phyloP scores from a whole-genome alignment of 2,113 vertebrate species.

The Ondatra zibethicus region DNA sequence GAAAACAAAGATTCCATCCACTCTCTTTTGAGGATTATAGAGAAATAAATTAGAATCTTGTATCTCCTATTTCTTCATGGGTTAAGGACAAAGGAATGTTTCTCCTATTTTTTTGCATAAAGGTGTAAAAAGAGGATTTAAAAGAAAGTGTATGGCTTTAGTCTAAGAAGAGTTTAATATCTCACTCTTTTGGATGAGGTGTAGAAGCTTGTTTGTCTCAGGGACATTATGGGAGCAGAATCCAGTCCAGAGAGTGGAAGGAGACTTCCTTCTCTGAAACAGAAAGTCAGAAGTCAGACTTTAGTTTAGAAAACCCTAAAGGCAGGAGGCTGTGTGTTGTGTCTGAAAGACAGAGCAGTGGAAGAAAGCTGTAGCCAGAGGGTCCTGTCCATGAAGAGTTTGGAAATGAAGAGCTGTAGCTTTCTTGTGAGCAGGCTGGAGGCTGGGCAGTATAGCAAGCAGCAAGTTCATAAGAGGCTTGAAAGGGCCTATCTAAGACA shows the following conservation, averaged over 20 bases:
- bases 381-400: not conserved
- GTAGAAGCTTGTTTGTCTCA: not conserved
- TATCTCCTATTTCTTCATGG: not conserved
- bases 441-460: not conserved
- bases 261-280: not conserved
- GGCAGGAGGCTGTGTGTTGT: not conserved
- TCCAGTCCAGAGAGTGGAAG: not conserved
- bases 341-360: not conserved
- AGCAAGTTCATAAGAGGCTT: not conserved
- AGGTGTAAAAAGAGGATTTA: not conserved
- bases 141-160: not conserved
- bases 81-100: not conserved
- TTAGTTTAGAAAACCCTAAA: not conserved
- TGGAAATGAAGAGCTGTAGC: not conserved
- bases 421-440: not conserved
- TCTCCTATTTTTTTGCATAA: not conserved
- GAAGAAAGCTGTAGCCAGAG: not conserved
- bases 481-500: not conserved
- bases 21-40: not conserved
- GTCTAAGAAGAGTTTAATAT: not conserved
- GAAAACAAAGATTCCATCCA: not conserved
- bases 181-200: not conserved
- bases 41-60: slow-evolving; percentile 30
- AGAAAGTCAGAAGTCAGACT: not conserved
- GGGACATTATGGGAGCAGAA: not conserved